These are phyloP conservation scores for Psittacula derbiana DNA, from an alignment of 2,797 vertebrate genomes.

Conservation along the genomic window DNA sequence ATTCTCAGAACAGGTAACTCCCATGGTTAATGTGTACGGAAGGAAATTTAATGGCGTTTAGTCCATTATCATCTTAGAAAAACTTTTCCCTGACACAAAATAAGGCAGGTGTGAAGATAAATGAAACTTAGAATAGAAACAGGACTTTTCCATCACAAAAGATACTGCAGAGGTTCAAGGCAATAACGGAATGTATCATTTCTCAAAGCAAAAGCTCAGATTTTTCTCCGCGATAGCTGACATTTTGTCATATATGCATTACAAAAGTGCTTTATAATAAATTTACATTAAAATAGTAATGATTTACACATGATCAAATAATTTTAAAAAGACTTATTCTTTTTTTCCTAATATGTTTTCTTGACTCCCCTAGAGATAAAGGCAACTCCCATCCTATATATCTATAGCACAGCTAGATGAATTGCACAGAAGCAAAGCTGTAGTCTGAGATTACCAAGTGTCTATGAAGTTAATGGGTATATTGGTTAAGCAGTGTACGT, in stretches of 20 bases:
- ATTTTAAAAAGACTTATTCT: neutral
- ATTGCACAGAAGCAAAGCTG: neutral
- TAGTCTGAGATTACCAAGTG: neutral
- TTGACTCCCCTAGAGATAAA: neutral
- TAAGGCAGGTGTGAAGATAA: neutral
- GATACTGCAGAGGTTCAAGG: neutral
- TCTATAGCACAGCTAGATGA: neutral
- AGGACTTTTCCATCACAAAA: neutral
- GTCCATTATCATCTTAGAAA: neutral
- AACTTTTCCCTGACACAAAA: neutral
- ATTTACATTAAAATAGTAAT: neutral
- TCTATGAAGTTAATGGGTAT: neutral
- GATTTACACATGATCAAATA: neutral
- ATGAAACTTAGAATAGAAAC: neutral
- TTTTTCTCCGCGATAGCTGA: neutral
- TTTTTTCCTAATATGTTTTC: neutral
- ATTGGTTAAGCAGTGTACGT: too few species aligned
- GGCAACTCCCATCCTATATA: neutral
- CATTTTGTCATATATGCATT: neutral
- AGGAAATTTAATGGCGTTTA: neutral
- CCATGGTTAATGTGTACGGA: neutral
- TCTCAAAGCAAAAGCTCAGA: neutral
- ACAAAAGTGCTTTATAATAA: neutral
- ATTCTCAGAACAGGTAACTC: neutral
- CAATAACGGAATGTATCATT: neutral